Evolutionary conservation across 2,797 vertebrate genomes (phyloP).

Genomic region (Leptoclinus maculatus): DNA sequence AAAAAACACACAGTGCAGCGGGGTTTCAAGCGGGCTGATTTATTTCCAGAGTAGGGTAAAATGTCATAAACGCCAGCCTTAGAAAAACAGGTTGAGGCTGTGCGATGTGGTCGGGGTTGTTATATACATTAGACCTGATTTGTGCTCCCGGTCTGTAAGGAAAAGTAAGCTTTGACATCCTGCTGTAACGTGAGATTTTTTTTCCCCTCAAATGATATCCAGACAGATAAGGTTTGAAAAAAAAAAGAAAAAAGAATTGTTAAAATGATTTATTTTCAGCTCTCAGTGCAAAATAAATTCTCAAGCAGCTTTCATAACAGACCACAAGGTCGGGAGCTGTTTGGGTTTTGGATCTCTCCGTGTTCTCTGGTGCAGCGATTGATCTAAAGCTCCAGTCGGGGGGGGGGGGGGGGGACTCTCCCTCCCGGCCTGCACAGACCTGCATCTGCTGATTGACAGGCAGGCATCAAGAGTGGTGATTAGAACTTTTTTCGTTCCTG

Average conservation of each 20-base stretch:
- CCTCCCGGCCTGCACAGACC: conserved; percentile 74
- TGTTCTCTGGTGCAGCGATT: background rate
- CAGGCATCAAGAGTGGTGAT: conserved; percentile 82
- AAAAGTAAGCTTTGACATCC: conserved; percentile 72
- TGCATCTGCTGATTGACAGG: conserved; percentile 82
- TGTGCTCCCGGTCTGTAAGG: conserved; percentile 63
- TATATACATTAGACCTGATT: conserved; percentile 82
- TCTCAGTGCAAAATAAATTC: conserved; percentile 38
- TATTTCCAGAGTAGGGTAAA: conserved; percentile 83
- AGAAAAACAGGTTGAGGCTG: conserved; percentile 82
- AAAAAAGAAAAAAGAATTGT: conserved; percentile 33
- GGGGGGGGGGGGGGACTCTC: background rate
- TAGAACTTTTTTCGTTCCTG: conserved; percentile 77
- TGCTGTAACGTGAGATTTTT: conserved; percentile 63
- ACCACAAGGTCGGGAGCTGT: conserved; percentile 19
- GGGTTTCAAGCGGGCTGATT: conserved; percentile 75
- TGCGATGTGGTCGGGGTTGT: conserved; percentile 77
- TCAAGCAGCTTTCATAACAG: conserved; percentile 30
- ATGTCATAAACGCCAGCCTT: conserved; percentile 83
- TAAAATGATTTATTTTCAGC: conserved; percentile 59
- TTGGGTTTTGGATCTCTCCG: conserved; percentile 19
- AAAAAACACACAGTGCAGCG: conserved; percentile 64
- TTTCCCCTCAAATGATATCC: conserved; percentile 63
- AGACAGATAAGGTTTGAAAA: conserved; percentile 66
- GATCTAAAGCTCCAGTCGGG: conserved; percentile 38